Evolutionary conservation across 2,113 vertebrate genomes (phyloP), one percentile per base, ranked within the genome.

Genomic region (Illadopsis cleaveri): DNA sequence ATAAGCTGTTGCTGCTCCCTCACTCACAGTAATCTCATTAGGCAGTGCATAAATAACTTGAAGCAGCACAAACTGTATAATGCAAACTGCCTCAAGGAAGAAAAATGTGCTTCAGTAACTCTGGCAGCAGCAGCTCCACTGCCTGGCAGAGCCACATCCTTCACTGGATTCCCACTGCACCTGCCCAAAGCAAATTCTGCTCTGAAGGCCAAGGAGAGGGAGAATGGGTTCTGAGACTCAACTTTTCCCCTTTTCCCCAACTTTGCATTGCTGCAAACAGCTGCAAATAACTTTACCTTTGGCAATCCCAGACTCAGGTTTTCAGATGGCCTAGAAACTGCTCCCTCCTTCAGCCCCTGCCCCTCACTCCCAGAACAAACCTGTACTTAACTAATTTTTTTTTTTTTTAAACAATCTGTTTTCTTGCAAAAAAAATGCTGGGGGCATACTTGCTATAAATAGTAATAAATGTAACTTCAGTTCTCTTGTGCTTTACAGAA

Each of bases 121-220:
- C 10, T 58, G 66, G 76, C 61, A 82, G 71, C 38, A 66, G 6
- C 38, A 91, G n/a, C 28, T 31, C 50, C n/a, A 7, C 6, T 60
- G 40, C 17, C 64, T n/a, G 53, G 68, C 19, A 21, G 17, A 2
- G 35, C 8, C 61, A 45, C 1, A 0, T n/a, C 71, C 61, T 51
- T 28, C 40, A 9, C 4, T 61, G 51, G 20, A 13, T 33, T n/a
- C 60, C 28, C 33, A 24, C 40, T 66, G 21, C 47, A 37, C 6
- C 65, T 45, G 42, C 44, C 62, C 7, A 1, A 23, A n/a, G 64
- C 60, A 82, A 70, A 58, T 5, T 17, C 50, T 33, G 31, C 24
- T 62, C 42, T 42, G 4, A 42, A 68, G 38, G 51, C 2, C 1
- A 11, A 1, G 1, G 21, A 58, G 15, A 28, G 44, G 15, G n/a